Conservation (phyloP, 2,888 invertebrate genomes). For the Hylaea fasciaria region DNA sequence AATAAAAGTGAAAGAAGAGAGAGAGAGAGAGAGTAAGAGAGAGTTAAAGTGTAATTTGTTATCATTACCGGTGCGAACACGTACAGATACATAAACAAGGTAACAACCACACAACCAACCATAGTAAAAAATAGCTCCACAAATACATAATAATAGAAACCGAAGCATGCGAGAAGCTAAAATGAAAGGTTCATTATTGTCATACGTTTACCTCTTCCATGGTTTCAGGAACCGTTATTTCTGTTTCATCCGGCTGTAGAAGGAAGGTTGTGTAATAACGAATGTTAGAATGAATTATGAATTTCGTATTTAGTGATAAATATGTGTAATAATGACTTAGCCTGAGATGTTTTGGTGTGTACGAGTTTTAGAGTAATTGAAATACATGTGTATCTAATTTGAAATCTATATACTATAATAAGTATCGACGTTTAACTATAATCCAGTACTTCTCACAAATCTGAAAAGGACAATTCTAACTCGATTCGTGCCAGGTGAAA, state of each 20-base stretch:
- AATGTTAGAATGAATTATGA: constrained; percentile 1
- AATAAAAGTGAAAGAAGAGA: background rate
- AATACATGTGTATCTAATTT: too few relatives aligned
- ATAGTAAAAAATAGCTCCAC: background rate
- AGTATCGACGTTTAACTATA: too few relatives aligned
- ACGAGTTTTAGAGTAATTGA: too few relatives aligned
- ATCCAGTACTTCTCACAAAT: too few relatives aligned
- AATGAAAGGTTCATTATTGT: constrained; percentile 6
- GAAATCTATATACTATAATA: too few relatives aligned
- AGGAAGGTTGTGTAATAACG: constrained; percentile 11
- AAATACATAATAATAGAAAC: constrained; percentile 15
- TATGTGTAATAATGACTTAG: too few relatives aligned
- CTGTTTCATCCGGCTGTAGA: constrained; percentile 14
- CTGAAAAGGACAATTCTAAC: too few relatives aligned
- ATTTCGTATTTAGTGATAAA: background rate
- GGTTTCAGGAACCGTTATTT: constrained; percentile 10
- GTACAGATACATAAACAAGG: background rate
- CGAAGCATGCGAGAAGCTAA: constrained; percentile 20
- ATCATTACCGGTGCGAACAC: background rate
- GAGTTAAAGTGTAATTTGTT: background rate
- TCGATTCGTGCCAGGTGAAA: too few relatives aligned
- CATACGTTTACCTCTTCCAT: constrained; percentile 10
- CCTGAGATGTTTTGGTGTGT: too few relatives aligned
- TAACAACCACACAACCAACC: background rate
- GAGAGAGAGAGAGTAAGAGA: background rate